Base-by-base conservation (phyloP, 2,888 invertebrate genomes). In the Chalcis sispes region DNA sequence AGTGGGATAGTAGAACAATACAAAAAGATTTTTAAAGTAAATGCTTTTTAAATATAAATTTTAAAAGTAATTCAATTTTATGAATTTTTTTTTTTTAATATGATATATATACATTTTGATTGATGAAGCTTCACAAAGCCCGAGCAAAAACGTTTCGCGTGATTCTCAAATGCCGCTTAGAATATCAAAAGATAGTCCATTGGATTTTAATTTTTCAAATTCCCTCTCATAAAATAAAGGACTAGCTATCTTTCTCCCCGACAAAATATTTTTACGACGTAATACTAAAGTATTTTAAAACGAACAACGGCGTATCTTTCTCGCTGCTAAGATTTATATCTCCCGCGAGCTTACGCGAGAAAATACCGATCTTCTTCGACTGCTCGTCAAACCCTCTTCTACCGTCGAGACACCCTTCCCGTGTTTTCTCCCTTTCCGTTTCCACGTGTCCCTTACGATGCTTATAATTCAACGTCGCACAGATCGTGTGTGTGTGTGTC, bases 181-280 rank as follows among this genome's bases (percentile, higher is more conserved):
- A 32, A 32, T 36, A 13, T 15, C 7, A 42, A 42, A 42, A 42
- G 32, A 2, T 2, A 13, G 7, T 2, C 2, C 42, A 42, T 59
- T 62, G 15, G 32, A 32, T 32, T 69, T 62, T 70, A 50, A 64
- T 65, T 65, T 64, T 70, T 29, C 27, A 58, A 75, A 75, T 65
- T 40, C 32, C 13, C 20, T 29, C 13, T 36, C 46, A 59, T 75
- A 75, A 65, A 66, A n/a, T n/a, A n/a, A n/a, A n/a, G n/a, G n/a
- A 36, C 8, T 42, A 42, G 13, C 42, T 15, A 42, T 48, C 40
- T 36, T 42, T 15, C 40, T n/a, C 20, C 29, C 46, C 29, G 23
- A 69, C 10, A 48, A 58, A n/a, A 67, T 58, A 70, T 59, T 42
- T 66, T 61, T 61, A 59, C 23, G 27, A 36, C 10, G 29, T 15